Evolutionary conservation across 2,113 vertebrate genomes (phyloP).

Genomic region (Phalacrocorax carbo): DNA sequence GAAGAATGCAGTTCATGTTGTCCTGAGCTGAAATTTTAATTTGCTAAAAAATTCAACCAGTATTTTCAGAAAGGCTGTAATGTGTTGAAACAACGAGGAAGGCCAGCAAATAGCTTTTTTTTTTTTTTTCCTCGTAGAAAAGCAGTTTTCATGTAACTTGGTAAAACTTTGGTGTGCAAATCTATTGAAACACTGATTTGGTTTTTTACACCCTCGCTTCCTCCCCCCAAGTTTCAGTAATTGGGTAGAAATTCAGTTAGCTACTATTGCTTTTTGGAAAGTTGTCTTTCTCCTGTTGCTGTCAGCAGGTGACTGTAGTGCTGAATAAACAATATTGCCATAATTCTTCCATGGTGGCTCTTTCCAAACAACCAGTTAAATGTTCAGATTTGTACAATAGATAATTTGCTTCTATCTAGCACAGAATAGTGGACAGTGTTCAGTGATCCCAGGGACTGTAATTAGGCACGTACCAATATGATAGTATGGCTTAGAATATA

Average conservation of each 20-base stretch:
- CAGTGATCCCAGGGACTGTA: not conserved
- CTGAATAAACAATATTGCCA: not conserved
- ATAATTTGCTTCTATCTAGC: not conserved
- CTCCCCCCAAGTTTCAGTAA: not conserved
- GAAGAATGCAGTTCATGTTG: not conserved
- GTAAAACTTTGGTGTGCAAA: not conserved
- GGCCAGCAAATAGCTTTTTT: not conserved
- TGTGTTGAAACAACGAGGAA: not conserved
- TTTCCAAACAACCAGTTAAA: not conserved
- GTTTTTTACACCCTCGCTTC: not conserved
- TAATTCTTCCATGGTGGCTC: not conserved
- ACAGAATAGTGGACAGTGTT: not conserved
- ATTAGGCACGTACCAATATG: not conserved
- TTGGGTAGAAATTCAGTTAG: not conserved
- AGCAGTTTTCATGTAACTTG: not conserved
- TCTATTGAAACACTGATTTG: not conserved
- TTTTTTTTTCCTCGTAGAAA: not conserved
- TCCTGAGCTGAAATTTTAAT: not conserved
- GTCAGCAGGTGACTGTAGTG: not conserved
- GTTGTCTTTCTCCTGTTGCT: not conserved
- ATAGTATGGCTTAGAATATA: not conserved
- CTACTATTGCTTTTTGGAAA: not conserved
- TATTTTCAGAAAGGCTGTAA: not conserved
- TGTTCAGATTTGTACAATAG: not conserved
- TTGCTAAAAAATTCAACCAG: not conserved